Conservation (phyloP, 92 coral and sea anemone species). For the Parazoanthus darwini region DNA sequence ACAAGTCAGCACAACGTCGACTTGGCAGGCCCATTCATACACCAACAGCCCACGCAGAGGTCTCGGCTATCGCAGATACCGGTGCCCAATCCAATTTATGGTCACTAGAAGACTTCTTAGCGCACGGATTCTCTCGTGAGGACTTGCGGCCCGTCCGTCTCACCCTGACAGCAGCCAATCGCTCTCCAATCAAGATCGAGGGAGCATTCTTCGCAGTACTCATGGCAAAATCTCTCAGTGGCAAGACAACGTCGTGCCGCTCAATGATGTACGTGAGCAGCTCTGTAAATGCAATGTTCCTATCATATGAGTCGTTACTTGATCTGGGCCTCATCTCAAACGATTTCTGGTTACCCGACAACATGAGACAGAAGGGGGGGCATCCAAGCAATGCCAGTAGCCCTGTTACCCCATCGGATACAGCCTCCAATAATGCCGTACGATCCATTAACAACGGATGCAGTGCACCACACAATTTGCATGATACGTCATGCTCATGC, state of each 20-base stretch:
- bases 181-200: slow-evolving; percentile 70
- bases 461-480: neutral
- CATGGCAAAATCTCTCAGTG: slow-evolving; percentile 25
- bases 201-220: slow-evolving; percentile 75
- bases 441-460: neutral
- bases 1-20: slow-evolving; percentile 19
- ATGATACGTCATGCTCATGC: neutral
- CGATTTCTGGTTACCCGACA: slow-evolving; percentile 23
- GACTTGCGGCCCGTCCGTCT: slow-evolving; percentile 51
- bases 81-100: slow-evolving; percentile 36
- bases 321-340: slow-evolving; percentile 23
- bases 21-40: neutral
- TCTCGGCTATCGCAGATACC: slow-evolving; percentile 54
- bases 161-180: slow-evolving; percentile 71
- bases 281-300: slow-evolving; percentile 26
- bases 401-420: neutral
- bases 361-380: neutral
- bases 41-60: slow-evolving; percentile 45
- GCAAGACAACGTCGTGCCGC: slow-evolving; percentile 16
- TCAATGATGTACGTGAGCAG: too few relatives aligned
- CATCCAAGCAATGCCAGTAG: neutral
- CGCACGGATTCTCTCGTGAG: slow-evolving; percentile 56
- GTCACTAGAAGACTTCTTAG: slow-evolving; percentile 58
- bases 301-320: neutral
- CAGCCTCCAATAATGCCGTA: neutral